A percentile compares a stretch with the other conserved stretches of the same genome.
Evolutionary conservation across 1,140 invertebrate genomes (phyloP).

Genomic region (Hermetia illucens): DNA sequence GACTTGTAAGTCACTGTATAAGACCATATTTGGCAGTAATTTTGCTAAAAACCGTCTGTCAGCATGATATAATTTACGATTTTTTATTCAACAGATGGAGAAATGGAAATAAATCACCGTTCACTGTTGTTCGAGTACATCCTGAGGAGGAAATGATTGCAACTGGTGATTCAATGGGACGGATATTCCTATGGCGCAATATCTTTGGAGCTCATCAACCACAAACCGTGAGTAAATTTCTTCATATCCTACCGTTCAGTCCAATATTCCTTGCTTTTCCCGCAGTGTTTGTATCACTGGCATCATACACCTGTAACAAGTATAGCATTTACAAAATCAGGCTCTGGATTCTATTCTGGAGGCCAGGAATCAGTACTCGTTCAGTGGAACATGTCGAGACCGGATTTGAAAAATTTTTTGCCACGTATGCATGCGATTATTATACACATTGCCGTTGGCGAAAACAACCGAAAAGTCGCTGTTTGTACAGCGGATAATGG

Average conservation of each 20-base stretch:
- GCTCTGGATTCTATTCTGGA: conserved; percentile 55
- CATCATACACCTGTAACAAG: conserved; percentile 58
- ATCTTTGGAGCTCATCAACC: conserved; percentile 24
- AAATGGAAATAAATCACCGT: conserved; percentile 25
- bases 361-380: conserved; percentile 67
- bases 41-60: too few relatives aligned
- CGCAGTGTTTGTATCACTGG: conserved; percentile 59
- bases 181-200: conserved; percentile 50
- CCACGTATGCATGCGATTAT: conserved; percentile 61
- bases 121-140: conserved; percentile 58
- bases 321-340: conserved; percentile 51
- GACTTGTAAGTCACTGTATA: too few relatives aligned
- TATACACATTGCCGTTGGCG: conserved; percentile 46
- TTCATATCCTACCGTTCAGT: neutral
- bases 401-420: conserved; percentile 43
- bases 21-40: too few relatives aligned
- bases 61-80: conserved; percentile 8
- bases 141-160: conserved; percentile 49
- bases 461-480: conserved; percentile 47
- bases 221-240: conserved; percentile 6
- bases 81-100: conserved; percentile 26
- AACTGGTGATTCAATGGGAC: conserved; percentile 52
- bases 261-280: too few relatives aligned
- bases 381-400: conserved; percentile 47
- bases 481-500: conserved; percentile 61